Evolutionary conservation across 2,113 vertebrate genomes (phyloP).

Genomic region (Neolamprologus cancellatus): DNA sequence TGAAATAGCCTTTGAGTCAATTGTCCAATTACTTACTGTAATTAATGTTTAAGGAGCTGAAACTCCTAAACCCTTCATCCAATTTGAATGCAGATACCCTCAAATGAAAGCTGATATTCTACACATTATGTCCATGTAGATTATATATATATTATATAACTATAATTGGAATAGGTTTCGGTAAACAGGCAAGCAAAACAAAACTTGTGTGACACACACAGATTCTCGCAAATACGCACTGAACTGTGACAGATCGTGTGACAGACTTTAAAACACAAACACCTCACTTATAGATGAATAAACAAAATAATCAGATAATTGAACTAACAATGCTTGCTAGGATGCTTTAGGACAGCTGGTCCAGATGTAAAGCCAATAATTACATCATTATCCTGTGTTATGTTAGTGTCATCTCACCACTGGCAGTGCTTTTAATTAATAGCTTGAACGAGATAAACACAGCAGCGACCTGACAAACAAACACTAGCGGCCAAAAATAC

Average conservation of each 20-base stretch:
- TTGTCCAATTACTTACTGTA: neutral
- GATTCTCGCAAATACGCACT: neutral
- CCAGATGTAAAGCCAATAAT: constrained; percentile 46
- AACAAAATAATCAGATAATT: constrained; percentile 49
- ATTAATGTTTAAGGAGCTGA: neutral
- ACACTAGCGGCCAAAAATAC: constrained; percentile 30
- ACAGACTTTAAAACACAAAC: constrained; percentile 1
- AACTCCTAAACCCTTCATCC: neutral
- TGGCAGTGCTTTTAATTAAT: constrained; percentile 6
- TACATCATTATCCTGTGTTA: constrained; percentile 33
- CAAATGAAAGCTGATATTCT: neutral
- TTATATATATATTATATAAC: neutral
- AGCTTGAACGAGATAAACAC: constrained; percentile 14
- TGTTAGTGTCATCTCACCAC: constrained; percentile 20
- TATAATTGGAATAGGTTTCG: neutral
- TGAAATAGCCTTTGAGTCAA: neutral
- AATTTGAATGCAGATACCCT: neutral
- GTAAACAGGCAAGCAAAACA: neutral
- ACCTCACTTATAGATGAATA: neutral
- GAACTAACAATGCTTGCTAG: constrained; percentile 35
- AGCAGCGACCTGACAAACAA: constrained; percentile 12
- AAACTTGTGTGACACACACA: neutral
- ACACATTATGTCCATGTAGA: neutral
- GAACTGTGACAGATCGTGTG: constrained; percentile 16
- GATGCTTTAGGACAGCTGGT: neutral